A percentile compares a stretch with the other conserved stretches of the same genome.
These are phyloP conservation scores for Pemphredon lugubris DNA, from an alignment of 2,888 invertebrate genomes.

Conservation along the genomic window DNA sequence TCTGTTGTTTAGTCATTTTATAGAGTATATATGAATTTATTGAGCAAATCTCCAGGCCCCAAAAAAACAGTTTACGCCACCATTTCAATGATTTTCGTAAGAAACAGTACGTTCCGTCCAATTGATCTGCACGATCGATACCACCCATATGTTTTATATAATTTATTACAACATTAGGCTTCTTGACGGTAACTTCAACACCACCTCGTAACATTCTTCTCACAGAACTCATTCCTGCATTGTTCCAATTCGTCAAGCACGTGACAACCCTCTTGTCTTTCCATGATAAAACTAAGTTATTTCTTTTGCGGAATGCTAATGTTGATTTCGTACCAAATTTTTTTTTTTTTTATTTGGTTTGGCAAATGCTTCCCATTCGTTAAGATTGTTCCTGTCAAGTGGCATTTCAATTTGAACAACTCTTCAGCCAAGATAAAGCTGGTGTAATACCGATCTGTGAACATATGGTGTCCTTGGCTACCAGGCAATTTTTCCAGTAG, in stretches of 20 bases:
- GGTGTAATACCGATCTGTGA: conserved; percentile 14
- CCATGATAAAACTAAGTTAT: conserved; percentile 5
- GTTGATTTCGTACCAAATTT: not conserved
- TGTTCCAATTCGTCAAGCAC: not conserved
- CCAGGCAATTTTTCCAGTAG: conserved; percentile 16
- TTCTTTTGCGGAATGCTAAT: not conserved
- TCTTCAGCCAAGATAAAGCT: conserved; percentile 4
- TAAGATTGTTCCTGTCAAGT: conserved; percentile 13
- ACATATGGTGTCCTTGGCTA: conserved; percentile 10
- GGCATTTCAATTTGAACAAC: conserved; percentile 11
- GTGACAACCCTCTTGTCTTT: conserved; percentile 1
- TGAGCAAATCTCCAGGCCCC: conserved; percentile 54
- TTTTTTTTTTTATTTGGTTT: conserved; percentile 5
- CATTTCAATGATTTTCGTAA: conserved; percentile 18
- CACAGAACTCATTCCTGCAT: conserved; percentile 1
- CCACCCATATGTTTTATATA: conserved; percentile 48
- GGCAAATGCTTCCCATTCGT: conserved; percentile 10
- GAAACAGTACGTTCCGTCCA: conserved; percentile 10
- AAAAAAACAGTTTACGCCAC: conserved; percentile 59
- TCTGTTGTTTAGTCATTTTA: too few species aligned
- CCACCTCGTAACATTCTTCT: conserved; percentile 7
- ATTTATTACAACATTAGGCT: conserved; percentile 23
- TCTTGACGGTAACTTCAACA: conserved; percentile 21
- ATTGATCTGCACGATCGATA: conserved; percentile 52
- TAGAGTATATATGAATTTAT: too few species aligned